Evolutionary conservation across 2,797 vertebrate genomes (phyloP).

Genomic region (Acomys russatus): DNA sequence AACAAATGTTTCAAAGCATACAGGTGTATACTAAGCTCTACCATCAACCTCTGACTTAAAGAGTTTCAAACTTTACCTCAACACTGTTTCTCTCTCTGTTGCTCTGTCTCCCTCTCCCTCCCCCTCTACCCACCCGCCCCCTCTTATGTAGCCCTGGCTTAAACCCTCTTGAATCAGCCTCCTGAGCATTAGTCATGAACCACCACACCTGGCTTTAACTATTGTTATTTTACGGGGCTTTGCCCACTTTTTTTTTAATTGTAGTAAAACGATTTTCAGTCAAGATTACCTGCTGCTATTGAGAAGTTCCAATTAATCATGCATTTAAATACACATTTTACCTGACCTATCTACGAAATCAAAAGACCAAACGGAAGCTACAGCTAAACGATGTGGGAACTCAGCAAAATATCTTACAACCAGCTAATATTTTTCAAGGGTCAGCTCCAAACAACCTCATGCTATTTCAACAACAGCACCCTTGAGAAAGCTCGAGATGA

Average conservation of each 20-base stretch:
- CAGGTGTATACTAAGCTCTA: background rate
- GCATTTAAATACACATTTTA: slow-evolving; percentile 47
- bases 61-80: slow-evolving; percentile 32
- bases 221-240: background rate
- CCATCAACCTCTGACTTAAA: slow-evolving; percentile 5
- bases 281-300: background rate
- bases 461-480: slow-evolving; percentile 41
- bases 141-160: too few relatives aligned
- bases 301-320: slow-evolving; percentile 32
- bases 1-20: slow-evolving; percentile 35
- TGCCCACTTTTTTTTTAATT: slow-evolving; percentile 1
- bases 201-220: background rate
- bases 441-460: slow-evolving; percentile 21
- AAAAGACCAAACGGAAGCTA: slow-evolving; percentile 30
- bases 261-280: slow-evolving; percentile 38
- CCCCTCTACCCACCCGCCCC: background rate
- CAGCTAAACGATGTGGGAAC: slow-evolving; percentile 6
- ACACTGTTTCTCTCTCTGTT: background rate
- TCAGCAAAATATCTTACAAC: slow-evolving; percentile 8
- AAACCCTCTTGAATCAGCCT: background rate
- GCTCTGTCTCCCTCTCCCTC: background rate
- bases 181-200: background rate
- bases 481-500: background rate
- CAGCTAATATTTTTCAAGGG: slow-evolving; percentile 64
- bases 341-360: slow-evolving; percentile 35